Conservation (phyloP, 2,113 vertebrate species). For the Pteropus alecto region DNA sequence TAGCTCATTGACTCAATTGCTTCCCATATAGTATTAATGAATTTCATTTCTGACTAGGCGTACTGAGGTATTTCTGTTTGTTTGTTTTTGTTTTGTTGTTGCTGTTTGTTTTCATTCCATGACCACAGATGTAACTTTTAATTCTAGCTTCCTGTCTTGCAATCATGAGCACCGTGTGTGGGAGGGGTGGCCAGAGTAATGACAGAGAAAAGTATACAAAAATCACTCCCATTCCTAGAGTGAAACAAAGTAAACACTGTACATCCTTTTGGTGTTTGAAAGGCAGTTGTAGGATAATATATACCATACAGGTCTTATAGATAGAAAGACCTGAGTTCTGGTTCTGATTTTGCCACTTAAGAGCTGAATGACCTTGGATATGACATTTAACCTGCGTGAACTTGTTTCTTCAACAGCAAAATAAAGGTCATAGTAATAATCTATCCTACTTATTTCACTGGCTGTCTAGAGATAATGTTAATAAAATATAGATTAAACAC, state of each 20-base stretch:
- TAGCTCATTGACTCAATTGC: constrained; percentile 23
- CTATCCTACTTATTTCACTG: not conserved
- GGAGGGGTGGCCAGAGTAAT: not conserved
- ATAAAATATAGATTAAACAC: not conserved
- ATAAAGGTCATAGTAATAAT: not conserved
- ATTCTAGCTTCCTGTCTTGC: not conserved
- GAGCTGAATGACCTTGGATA: not conserved
- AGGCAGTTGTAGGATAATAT: not conserved
- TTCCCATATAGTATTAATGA: constrained; percentile 11
- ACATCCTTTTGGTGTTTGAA: not conserved
- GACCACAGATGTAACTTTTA: not conserved
- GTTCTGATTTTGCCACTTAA: not conserved
- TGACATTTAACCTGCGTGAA: not conserved
- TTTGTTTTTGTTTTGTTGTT: not conserved
- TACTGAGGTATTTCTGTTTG: not conserved
- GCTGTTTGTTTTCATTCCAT: constrained; percentile 6
- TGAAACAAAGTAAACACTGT: not conserved
- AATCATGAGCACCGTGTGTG: not conserved
- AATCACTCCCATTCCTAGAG: not conserved
- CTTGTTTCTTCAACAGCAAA: constrained; percentile 29
- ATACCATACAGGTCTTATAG: not conserved
- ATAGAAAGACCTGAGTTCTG: not conserved
- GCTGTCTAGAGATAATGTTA: not conserved
- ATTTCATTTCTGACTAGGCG: constrained; percentile 19
- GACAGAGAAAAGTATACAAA: not conserved